Conservation (phyloP, 1,140 invertebrate species). For the Drosophila prosaltans region DNA sequence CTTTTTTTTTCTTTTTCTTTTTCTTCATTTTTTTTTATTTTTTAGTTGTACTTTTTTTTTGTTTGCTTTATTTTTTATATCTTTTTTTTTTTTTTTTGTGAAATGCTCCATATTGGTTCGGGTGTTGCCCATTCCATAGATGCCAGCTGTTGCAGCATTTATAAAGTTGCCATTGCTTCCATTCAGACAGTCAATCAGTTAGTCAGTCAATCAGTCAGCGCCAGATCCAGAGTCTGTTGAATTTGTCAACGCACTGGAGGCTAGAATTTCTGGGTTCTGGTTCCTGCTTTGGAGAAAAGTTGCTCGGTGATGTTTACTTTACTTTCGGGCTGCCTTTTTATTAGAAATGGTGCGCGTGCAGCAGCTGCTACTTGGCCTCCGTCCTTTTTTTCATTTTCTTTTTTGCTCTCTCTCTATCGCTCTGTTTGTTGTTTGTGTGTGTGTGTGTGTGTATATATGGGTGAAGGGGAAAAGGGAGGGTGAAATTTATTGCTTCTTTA, state of each 20-base stretch:
- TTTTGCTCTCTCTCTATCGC: slow-evolving; percentile 16
- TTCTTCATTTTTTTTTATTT: slow-evolving; percentile 1
- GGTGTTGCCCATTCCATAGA: slow-evolving; percentile 19
- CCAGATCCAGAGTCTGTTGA: slow-evolving; percentile 31
- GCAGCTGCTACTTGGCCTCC: slow-evolving; percentile 6
- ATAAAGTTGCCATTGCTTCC: slow-evolving; percentile 53
- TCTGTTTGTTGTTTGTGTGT: neutral
- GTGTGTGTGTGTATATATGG: neutral
- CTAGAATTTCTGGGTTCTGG: slow-evolving; percentile 40
- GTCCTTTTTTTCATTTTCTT: slow-evolving; percentile 24
- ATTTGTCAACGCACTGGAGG: slow-evolving; percentile 56
- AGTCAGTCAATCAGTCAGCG: slow-evolving; percentile 31
- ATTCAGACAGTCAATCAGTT: slow-evolving; percentile 12
- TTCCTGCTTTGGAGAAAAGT: slow-evolving; percentile 8
- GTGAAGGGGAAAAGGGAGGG: neutral
- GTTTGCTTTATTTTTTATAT: neutral
- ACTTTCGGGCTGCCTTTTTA: slow-evolving; percentile 37
- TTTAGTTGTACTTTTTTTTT: neutral
- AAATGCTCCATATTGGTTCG: slow-evolving; percentile 9
- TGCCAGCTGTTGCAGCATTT: slow-evolving; percentile 39
- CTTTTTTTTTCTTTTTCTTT: neutral
- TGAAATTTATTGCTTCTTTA: slow-evolving; percentile 50
- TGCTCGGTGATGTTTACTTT: slow-evolving; percentile 51
- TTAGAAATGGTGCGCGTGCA: slow-evolving; percentile 12
- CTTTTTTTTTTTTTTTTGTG: neutral